These are phyloP conservation scores for Parelbella ahira DNA, from an alignment of 2,888 invertebrate genomes.

Conservation along the genomic window DNA sequence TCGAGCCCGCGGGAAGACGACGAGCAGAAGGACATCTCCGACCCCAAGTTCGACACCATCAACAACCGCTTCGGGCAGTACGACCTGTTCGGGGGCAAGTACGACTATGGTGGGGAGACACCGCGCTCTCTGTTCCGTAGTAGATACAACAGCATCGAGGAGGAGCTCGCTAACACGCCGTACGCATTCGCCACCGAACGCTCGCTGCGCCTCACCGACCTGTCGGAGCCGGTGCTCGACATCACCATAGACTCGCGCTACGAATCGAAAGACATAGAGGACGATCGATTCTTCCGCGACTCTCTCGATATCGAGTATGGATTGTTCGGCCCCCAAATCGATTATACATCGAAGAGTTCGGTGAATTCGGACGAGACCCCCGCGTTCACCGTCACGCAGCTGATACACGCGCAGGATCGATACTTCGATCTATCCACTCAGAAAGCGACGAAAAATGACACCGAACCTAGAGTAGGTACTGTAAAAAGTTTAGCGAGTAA, in stretches of 20 bases:
- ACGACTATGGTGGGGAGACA: constrained; percentile 51
- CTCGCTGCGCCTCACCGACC: constrained; percentile 42
- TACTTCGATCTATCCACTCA: constrained; percentile 64
- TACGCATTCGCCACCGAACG: constrained; percentile 72
- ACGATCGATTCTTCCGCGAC: constrained; percentile 54
- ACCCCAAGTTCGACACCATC: constrained; percentile 65
- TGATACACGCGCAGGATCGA: constrained; percentile 72
- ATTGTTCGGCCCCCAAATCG: constrained; percentile 58
- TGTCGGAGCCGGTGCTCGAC: constrained; percentile 42
- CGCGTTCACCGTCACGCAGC: constrained; percentile 66
- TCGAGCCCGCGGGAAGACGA: constrained; percentile 40
- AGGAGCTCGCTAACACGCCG: constrained; percentile 73
- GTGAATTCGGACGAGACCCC: constrained; percentile 39
- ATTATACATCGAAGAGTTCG: constrained; percentile 34
- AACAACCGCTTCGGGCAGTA: constrained; percentile 67
- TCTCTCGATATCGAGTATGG: constrained; percentile 40
- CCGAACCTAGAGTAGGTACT: constrained; percentile 25
- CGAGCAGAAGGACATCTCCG: constrained; percentile 31
- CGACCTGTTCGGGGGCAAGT: constrained; percentile 69
- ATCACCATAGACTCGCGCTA: constrained; percentile 52
- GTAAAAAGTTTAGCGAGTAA: constrained; percentile 33
- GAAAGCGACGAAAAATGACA: constrained; percentile 27
- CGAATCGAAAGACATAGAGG: constrained; percentile 48
- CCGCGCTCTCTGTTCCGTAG: constrained; percentile 67
- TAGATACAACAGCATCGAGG: constrained; percentile 74